Evolutionary conservation across 53 echinoderm and acorn worm species (phyloP).

Genomic region (Luidia sarsii): DNA sequence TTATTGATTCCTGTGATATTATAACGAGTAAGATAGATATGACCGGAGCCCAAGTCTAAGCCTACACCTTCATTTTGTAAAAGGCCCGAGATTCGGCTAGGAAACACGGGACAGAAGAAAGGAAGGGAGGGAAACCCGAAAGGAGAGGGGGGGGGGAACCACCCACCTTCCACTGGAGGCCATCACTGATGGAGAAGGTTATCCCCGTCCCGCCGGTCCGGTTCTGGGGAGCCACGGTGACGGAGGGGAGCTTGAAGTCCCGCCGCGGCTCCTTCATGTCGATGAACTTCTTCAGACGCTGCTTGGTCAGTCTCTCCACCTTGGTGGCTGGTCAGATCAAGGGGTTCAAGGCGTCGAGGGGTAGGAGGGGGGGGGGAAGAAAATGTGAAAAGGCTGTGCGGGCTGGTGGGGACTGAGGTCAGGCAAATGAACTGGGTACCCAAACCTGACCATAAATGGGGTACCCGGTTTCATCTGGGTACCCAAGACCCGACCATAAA

Average conservation of each 20-base stretch:
- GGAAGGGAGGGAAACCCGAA: too few relatives aligned
- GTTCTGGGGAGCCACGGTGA: conserved; percentile 80
- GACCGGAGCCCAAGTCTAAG: too few relatives aligned
- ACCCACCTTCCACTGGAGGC: conserved; percentile 95
- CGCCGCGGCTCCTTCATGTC: conserved; percentile 87
- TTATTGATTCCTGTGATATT: too few relatives aligned
- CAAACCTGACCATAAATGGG: too few relatives aligned
- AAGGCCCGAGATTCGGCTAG: too few relatives aligned
- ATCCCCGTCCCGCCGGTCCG: conserved; percentile 87
- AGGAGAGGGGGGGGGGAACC: too few relatives aligned
- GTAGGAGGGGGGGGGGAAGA: background rate
- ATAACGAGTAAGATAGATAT: too few relatives aligned
- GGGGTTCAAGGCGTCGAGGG: background rate
- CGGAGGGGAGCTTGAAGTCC: conserved; percentile 82
- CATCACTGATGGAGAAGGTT: conserved; percentile 90
- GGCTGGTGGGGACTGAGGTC: background rate
- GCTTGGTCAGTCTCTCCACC: conserved; percentile 70
- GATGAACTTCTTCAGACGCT: conserved; percentile 74
- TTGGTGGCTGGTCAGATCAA: conserved; percentile 68
- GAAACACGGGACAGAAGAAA: too few relatives aligned
- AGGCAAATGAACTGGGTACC: background rate
- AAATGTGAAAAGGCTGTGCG: background rate
- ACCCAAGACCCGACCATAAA: too few relatives aligned
- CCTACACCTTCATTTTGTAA: too few relatives aligned
- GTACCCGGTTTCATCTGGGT: too few relatives aligned